Conservation (phyloP, 2,888 invertebrate species). For the Mythimna impura region DNA sequence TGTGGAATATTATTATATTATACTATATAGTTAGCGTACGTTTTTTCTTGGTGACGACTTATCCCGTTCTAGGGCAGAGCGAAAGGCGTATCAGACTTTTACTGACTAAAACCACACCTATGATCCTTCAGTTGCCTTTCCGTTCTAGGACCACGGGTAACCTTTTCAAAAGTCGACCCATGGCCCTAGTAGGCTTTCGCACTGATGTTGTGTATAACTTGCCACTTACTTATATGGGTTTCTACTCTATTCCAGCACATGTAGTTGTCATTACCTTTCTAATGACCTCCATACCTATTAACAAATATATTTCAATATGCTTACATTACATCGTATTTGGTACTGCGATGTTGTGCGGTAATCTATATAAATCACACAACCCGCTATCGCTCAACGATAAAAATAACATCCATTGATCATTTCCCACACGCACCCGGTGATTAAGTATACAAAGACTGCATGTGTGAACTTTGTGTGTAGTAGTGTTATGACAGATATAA, state of each 20-base stretch:
- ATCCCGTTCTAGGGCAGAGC: no score
- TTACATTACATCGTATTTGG: slow-evolving; percentile 26
- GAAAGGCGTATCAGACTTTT: no score
- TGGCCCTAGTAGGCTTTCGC: no score
- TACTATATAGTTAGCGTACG: no score
- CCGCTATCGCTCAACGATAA: slow-evolving; percentile 60
- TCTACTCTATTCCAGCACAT: not conserved
- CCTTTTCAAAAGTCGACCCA: no score
- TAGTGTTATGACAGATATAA: slow-evolving; percentile 27
- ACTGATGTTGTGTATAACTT: not conserved
- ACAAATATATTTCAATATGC: slow-evolving; percentile 38
- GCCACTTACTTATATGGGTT: not conserved
- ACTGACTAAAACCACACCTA: no score
- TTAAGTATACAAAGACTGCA: slow-evolving; percentile 29
- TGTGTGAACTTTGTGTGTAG: slow-evolving; percentile 27
- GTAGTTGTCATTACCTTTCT: not conserved
- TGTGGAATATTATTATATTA: no score
- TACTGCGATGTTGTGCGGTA: slow-evolving; percentile 38
- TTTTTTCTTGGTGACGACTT: no score
- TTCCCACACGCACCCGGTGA: slow-evolving; percentile 24
- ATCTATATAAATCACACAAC: slow-evolving; percentile 56
- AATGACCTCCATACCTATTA: slow-evolving; percentile 32
- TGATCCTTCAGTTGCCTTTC: no score
- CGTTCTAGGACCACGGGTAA: no score
- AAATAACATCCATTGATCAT: slow-evolving; percentile 53